phyloP scores from a whole-genome alignment of 2,797 vertebrate species.

The Arctocebus calabarensis region DNA sequence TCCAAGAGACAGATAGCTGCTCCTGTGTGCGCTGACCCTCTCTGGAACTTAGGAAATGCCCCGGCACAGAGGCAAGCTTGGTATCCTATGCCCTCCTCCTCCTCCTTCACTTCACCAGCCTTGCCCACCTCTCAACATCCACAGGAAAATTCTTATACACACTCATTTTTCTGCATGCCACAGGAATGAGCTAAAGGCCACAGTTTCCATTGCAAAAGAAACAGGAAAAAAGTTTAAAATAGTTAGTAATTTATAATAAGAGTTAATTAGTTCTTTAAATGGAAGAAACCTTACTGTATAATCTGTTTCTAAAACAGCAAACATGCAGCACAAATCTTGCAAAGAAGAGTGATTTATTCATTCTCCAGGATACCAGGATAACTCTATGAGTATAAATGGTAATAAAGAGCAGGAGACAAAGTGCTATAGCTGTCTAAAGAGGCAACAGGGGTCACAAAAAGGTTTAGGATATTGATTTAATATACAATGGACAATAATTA shows the following conservation, averaged over 20 bases:
- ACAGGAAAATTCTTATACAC: not conserved
- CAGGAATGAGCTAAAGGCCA: slow-evolving; percentile 60
- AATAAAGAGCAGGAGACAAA: not conserved
- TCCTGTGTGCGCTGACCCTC: fast-evolving
- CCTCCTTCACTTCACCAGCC: not conserved
- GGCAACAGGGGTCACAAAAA: not conserved
- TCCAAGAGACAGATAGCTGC: too few relatives aligned
- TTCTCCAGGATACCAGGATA: not conserved
- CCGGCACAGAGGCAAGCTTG: not conserved
- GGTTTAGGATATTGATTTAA: not conserved
- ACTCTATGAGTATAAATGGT: not conserved
- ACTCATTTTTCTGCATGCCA: not conserved
- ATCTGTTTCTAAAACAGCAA: slow-evolving; percentile 47
- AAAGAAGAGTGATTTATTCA: not conserved
- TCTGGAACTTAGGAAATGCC: not conserved
- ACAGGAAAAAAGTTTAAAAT: not conserved
- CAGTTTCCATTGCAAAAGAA: slow-evolving; percentile 55
- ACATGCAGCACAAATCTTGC: not conserved
- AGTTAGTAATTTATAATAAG: slow-evolving; percentile 46
- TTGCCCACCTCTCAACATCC: not conserved
- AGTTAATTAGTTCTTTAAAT: slow-evolving; percentile 49
- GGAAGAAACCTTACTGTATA: not conserved
- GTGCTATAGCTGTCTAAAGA: not conserved
- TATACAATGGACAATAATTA: not conserved
- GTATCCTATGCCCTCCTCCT: not conserved